Evolutionary conservation across 2,113 vertebrate genomes (phyloP).

Genomic region (Polyodon spathula): DNA sequence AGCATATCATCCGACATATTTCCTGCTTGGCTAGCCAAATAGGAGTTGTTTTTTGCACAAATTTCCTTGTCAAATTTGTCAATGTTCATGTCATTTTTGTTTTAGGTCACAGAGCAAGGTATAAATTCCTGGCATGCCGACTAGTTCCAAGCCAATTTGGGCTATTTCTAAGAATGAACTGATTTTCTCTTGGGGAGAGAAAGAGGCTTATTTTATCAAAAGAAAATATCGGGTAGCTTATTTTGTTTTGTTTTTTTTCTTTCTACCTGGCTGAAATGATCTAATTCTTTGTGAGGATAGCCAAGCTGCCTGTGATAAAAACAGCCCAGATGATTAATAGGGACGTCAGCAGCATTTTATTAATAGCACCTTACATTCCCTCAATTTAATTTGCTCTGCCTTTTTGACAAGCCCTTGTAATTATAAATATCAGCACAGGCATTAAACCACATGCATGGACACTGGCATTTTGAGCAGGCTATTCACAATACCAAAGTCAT

Average conservation of each 20-base stretch:
- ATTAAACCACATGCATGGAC: conserved; percentile 38
- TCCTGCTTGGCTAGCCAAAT: conserved; percentile 99
- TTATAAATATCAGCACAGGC: conserved; percentile 83
- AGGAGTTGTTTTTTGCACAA: conserved; percentile 99
- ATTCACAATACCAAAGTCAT: not conserved
- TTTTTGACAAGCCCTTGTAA: conserved; percentile 93
- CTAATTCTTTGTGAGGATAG: conserved; percentile 74
- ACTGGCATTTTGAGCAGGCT: not conserved
- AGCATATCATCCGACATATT: conserved; percentile 99
- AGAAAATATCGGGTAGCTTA: conserved; percentile 34
- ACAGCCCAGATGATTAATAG: conserved; percentile 82
- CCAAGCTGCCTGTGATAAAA: conserved; percentile 71
- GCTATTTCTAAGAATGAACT: conserved; percentile 76
- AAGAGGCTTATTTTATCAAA: conserved; percentile 43
- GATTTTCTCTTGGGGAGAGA: conserved; percentile 57
- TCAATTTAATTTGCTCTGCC: conserved; percentile 97
- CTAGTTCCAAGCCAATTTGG: conserved; percentile 78
- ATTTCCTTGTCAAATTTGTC: conserved; percentile 99
- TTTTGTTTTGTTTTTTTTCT: conserved; percentile 37
- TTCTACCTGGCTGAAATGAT: conserved; percentile 48
- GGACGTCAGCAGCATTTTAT: conserved; percentile 86
- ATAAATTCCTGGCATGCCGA: conserved; percentile 78
- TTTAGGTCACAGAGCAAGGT: conserved; percentile 92
- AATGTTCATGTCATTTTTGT: conserved; percentile 98
- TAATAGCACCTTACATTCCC: conserved; percentile 88